Conservation (phyloP, 1,140 invertebrate species). For the Luehdorfia chinensis region DNA sequence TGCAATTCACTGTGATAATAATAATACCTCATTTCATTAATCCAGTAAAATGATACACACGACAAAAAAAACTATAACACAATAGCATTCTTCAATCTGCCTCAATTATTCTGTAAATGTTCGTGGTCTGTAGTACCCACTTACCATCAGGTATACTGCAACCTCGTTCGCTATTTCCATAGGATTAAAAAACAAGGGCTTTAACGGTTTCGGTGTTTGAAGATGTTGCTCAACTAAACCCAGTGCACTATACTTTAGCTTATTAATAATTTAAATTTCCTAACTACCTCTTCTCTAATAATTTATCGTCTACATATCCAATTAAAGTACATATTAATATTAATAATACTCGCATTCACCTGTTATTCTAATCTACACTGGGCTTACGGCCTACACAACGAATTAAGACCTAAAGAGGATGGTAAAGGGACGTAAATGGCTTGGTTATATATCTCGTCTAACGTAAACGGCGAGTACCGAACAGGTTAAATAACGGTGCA, state of each 20-base stretch:
- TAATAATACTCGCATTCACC: conserved; percentile 46
- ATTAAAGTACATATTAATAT: conserved; percentile 53
- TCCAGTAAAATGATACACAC: too few relatives aligned
- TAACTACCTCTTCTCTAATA: conserved; percentile 25
- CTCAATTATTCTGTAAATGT: too few relatives aligned
- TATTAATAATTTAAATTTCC: conserved; percentile 8
- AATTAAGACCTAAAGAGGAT: conserved; percentile 15
- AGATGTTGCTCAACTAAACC: conserved; percentile 2
- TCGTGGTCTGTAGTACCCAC: too few relatives aligned
- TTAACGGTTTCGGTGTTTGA: too few relatives aligned
- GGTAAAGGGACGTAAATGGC: conserved; percentile 23
- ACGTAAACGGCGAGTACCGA: conserved; percentile 26
- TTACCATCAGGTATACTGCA: too few relatives aligned
- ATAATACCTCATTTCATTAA: too few relatives aligned
- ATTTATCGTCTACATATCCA: conserved; percentile 35
- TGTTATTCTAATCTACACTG: conserved; percentile 36
- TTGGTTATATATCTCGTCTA: conserved; percentile 19
- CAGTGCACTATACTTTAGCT: conserved; percentile 1
- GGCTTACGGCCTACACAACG: neutral
- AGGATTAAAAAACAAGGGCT: too few relatives aligned
- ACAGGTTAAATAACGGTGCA: conserved; percentile 46
- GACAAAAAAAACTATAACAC: too few relatives aligned
- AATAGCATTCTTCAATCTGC: too few relatives aligned
- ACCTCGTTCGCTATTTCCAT: too few relatives aligned
- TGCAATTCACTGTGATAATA: too few relatives aligned